Base-by-base conservation (phyloP, 2,888 invertebrate species). In the Eupithecia centaureata region DNA sequence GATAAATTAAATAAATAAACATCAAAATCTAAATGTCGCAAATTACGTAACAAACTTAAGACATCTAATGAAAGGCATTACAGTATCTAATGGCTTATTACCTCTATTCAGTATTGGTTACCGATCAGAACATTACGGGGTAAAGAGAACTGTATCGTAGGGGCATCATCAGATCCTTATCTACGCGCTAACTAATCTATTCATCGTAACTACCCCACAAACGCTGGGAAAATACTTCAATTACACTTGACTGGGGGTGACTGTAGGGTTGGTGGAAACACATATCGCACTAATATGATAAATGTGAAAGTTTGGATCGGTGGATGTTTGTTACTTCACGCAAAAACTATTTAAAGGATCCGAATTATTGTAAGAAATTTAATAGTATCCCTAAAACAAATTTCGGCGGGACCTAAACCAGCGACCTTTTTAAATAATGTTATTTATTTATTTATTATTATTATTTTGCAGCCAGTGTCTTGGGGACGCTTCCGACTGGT, bases 191-290 rank as follows among this genome's bases (percentile, higher is more conserved):
- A 91, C 90, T 90, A 90, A 88, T 91, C 89, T 82, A 91, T 90
- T 90, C 89, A 90, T 71, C 74, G 78, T 81, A 78, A 77, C 88
- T 83, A 87, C 89, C 87, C 89, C 82, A 80, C 87, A 86, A 88
- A 87, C 87, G 85, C 79, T 82, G 85, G 86, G 88, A 87, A 86
- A 90, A 89, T 89, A 90, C 89, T 89, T 85, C 89, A 90, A 91
- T 91, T 91, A 89, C 85, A 82, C 77, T 63, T 65, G 72, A 66
- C 69, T 68, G 72, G 75, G 75, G 73, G 18, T 72, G 71, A 32
- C 52, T 12, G 22, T 18, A 32, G 15, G 32, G 28, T 32, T 57
- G 18, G 57, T 3, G 18, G 18, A 8, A 8, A n/a, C 10, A 4
- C 5, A 2, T 18, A 18, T 47, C n/a, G 15, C 13, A 38, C 15